Percentiles rank a stretch among this genome's conserved stretches.
Conservation (phyloP, 2,888 invertebrate genomes). For the Auanema freiburgensis region DNA sequence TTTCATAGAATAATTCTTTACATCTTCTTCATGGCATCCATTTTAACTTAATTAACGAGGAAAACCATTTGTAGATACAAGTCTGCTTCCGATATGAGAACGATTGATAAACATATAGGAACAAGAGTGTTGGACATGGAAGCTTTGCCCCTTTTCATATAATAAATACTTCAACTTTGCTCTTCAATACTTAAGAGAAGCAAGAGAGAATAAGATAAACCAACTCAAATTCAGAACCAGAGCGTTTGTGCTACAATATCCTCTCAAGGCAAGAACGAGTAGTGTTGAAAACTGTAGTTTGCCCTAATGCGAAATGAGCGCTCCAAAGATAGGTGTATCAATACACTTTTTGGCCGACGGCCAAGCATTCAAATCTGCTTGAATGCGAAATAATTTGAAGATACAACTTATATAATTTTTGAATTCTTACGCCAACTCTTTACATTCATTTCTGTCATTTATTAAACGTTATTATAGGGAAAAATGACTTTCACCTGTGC, state of each 20-base stretch:
- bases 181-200: too few species aligned
- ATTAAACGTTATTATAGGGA: not conserved
- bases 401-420: not conserved
- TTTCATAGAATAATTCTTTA: not conserved
- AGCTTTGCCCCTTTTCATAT: too few species aligned
- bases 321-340: not conserved
- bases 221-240: too few species aligned
- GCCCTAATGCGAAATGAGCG: not conserved
- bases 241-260: too few species aligned
- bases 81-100: too few species aligned
- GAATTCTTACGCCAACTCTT: not conserved
- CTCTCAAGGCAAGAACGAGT: not conserved
- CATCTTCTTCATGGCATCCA: too few species aligned
- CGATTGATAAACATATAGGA: too few species aligned
- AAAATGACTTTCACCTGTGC: constrained; percentile 63
- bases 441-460: not conserved
- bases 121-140: too few species aligned
- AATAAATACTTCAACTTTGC: too few species aligned
- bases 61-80: too few species aligned
- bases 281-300: not conserved
- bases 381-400: not conserved
- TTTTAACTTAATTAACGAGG: too few species aligned
- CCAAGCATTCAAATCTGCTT: not conserved
- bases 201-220: not conserved
- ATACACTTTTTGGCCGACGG: constrained; percentile 2